Conservation (phyloP, 2,888 invertebrate species). For the Litoditis marina region DNA sequence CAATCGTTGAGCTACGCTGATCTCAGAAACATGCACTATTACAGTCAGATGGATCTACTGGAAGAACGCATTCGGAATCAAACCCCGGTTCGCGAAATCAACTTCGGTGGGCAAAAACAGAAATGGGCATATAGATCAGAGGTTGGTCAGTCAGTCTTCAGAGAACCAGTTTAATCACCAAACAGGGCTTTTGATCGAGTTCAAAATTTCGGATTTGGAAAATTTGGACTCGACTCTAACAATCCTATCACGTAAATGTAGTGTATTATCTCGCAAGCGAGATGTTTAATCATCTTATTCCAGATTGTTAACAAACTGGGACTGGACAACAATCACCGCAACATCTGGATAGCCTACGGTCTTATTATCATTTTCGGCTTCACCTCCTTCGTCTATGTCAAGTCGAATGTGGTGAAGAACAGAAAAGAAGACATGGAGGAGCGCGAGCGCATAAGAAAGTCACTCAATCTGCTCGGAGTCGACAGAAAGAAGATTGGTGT, state of each 20-base stretch:
- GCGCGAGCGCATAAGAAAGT: constrained; percentile 31
- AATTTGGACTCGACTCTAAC: background rate
- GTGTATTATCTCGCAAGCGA: no score
- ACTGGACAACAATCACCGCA: constrained; percentile 47
- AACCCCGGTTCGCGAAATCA: constrained; percentile 32
- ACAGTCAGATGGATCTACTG: constrained; percentile 46
- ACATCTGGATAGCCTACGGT: constrained; percentile 50
- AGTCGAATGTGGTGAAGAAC: constrained; percentile 43
- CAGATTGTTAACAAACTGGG: constrained; percentile 42
- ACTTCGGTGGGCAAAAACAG: constrained; percentile 39
- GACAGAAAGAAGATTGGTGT: constrained; percentile 43
- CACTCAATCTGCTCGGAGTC: constrained; percentile 39
- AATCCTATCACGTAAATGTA: background rate
- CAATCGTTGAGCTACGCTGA: background rate
- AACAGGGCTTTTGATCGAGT: no score
- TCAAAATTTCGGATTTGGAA: background rate
- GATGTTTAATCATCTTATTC: constrained; percentile 3
- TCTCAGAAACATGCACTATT: background rate
- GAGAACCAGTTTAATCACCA: no score
- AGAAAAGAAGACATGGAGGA: constrained; percentile 53
- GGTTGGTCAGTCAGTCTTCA: constrained; percentile 12
- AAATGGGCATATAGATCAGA: constrained; percentile 55
- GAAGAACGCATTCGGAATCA: constrained; percentile 38
- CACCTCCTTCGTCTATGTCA: constrained; percentile 47
- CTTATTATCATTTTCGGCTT: constrained; percentile 51